Conservation (phyloP, 2,888 invertebrate species). For the Pelosia muscerda region DNA sequence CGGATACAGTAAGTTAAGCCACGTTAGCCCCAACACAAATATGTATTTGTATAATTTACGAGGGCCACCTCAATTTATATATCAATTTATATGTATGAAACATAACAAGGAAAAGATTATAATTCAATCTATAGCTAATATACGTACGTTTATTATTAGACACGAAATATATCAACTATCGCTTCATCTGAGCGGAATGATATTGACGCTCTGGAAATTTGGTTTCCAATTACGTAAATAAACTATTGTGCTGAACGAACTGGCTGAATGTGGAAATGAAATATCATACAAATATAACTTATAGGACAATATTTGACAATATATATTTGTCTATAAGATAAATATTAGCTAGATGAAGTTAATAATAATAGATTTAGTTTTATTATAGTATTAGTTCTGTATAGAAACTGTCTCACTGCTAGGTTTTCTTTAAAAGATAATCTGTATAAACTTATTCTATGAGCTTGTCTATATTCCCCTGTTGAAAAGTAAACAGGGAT, state of each 20-base stretch:
- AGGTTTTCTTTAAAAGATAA: background rate
- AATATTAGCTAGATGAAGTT: background rate
- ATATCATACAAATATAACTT: background rate
- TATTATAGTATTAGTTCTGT: no score
- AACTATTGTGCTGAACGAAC: constrained; percentile 10
- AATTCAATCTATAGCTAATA: background rate
- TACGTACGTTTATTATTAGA: constrained; percentile 9
- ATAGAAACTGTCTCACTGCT: no score
- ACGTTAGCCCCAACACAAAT: background rate
- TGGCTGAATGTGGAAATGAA: background rate
- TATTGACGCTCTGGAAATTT: constrained; percentile 10
- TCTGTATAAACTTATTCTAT: no score
- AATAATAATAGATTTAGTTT: background rate
- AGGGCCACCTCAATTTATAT: background rate
- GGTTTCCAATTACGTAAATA: constrained; percentile 12
- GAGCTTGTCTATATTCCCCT: no score
- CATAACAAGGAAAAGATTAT: background rate
- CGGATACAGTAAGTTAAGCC: background rate
- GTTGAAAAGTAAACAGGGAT: no score
- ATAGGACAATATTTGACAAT: background rate
- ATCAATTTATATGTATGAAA: background rate
- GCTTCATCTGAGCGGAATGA: background rate
- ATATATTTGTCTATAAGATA: constrained; percentile 4
- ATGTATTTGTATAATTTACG: background rate
- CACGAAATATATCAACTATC: constrained; percentile 10